Base-by-base conservation (phyloP, 2,888 invertebrate species). In the Athripsodes cinereus region DNA sequence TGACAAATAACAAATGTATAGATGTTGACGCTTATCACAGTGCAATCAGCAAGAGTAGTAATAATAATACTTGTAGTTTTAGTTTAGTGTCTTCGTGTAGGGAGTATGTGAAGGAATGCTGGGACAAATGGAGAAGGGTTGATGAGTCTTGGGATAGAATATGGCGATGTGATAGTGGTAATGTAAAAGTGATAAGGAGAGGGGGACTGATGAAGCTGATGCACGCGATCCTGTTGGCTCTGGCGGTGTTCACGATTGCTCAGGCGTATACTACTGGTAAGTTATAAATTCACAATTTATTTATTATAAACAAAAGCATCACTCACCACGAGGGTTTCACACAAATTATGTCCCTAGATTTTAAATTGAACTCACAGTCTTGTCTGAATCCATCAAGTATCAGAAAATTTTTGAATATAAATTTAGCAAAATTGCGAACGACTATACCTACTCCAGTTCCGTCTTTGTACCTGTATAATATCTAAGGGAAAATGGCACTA, bases 201-300 rank as follows among this genome's bases (percentile, higher is more conserved):
- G 22, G 22, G 3, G 50, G 22, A 13, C 47, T 52, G 20, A 52
- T 46, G 26, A 26, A 31, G 19, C 22, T 52, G n/a, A 50, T 57
- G 22, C 52, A 48, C 47, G 31, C 19, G 19, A 21, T 57, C 44
- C 19, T 57, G 46, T 18, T 57, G 18, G n/a, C 50, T 11, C 19
- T 57, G 47, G 47, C 57, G 16, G 13, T 52, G 10, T 13, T 40
- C 26, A 47, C 52, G 13, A 11, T 52, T 21, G 18, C 44, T 20
- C 44, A 52, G 5, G 47, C 52, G 20, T 44, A 31, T 46, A 52
- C n/a, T 31, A 31, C 52, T 47, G 57, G 57, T 57, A 34, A 57
- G 57, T 57, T n/a, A n/a, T n/a, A n/a, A n/a, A n/a, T n/a, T n/a
- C n/a, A n/a, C n/a, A n/a, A n/a, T n/a, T n/a, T n/a, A n/a, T n/a